Conservation (phyloP, 2,113 vertebrate genomes). For the Malurus elegans region DNA sequence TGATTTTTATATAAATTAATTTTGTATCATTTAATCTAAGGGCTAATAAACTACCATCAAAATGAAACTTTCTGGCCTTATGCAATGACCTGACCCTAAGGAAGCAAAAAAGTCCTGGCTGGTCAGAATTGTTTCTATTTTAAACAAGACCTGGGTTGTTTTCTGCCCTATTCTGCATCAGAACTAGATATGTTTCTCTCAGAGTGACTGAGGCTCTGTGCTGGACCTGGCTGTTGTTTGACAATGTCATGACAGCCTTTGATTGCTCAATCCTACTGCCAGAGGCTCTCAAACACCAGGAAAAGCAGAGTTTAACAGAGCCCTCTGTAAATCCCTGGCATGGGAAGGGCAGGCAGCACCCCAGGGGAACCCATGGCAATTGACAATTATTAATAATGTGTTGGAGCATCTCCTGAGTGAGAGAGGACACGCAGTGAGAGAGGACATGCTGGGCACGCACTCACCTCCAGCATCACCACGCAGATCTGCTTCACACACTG, state of each 20-base stretch:
- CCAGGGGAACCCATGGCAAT: not conserved
- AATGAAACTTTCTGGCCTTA: not conserved
- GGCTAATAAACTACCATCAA: not conserved
- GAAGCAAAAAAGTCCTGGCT: not conserved
- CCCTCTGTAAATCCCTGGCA: not conserved
- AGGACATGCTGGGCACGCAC: fast-evolving
- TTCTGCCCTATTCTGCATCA: not conserved
- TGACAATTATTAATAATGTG: not conserved
- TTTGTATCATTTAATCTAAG: not conserved
- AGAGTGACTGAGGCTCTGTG: not conserved
- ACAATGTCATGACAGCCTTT: not conserved
- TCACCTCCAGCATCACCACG: slow-evolving; percentile 91
- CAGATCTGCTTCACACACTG: slow-evolving; percentile 93
- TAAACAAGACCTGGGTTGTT: not conserved
- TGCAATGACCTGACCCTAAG: not conserved
- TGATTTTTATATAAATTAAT: not conserved
- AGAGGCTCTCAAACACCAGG: not conserved
- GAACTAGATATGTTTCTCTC: not conserved
- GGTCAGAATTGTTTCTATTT: not conserved
- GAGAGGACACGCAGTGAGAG: not conserved
- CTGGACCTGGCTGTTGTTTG: not conserved
- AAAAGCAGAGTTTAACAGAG: not conserved
- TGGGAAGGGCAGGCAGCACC: fast-evolving
- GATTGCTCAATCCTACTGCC: not conserved
- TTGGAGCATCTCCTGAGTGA: not conserved